A percentile compares a stretch with the other conserved stretches of the same genome.
These are phyloP conservation scores for Puma concolor DNA, from an alignment of 2,113 vertebrate genomes.

Conservation along the genomic window DNA sequence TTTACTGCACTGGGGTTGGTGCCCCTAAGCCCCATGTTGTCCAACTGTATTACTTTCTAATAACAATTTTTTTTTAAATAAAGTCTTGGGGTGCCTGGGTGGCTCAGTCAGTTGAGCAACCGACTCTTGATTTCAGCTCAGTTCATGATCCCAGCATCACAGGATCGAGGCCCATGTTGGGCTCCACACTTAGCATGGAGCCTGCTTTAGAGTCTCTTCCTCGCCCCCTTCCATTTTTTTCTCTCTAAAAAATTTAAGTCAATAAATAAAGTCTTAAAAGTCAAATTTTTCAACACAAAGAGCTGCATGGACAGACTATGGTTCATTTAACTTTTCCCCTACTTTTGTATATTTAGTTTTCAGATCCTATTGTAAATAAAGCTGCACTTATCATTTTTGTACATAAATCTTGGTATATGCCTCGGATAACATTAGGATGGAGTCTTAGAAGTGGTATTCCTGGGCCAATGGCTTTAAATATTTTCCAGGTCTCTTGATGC, in stretches of 20 bases:
- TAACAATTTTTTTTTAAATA: not conserved
- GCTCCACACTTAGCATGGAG: no score
- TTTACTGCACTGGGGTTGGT: not conserved
- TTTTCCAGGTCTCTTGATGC: slow-evolving; percentile 1
- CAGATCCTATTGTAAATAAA: slow-evolving; percentile 27
- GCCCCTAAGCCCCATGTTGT: not conserved
- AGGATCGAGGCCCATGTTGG: no score
- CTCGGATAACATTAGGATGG: not conserved
- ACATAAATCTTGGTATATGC: not conserved
- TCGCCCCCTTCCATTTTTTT: no score
- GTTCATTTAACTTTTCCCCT: not conserved
- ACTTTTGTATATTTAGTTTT: slow-evolving; percentile 15
- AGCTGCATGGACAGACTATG: not conserved
- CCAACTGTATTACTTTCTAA: not conserved
- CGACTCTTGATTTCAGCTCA: no score
- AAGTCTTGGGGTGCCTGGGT: no score
- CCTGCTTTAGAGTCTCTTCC: no score
- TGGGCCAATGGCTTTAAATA: not conserved
- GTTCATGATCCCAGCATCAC: no score
- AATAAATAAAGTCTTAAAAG: not conserved
- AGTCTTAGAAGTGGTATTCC: slow-evolving; percentile 11
- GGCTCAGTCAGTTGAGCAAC: no score
- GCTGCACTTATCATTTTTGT: not conserved
- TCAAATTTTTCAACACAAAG: not conserved
- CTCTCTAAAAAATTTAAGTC: no score